These are phyloP conservation scores for Xiphophorus hellerii DNA, from an alignment of 2,113 vertebrate species.

Conservation along the genomic window DNA sequence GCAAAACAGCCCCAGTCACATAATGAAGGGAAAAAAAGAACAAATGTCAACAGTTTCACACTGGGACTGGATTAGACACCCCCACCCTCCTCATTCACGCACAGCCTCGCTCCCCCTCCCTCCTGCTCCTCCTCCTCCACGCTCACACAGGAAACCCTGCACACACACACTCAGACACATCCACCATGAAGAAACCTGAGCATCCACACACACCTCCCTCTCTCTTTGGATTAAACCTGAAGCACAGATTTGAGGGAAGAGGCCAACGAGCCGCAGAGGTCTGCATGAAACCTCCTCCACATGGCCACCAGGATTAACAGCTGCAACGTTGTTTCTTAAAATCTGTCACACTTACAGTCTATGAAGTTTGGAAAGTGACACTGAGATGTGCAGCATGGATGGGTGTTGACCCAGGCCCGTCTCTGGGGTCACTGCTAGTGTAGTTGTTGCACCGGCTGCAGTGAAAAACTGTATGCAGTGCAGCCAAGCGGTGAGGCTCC, in stretches of 20 bases:
- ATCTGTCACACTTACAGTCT: conserved; percentile 27
- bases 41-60: conserved; percentile 99
- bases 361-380: conserved; percentile 9
- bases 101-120: conserved; percentile 30
- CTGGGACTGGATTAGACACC: conserved; percentile 98
- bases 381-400: background rate
- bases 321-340: conserved; percentile 15
- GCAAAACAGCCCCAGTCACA: conserved; percentile 99
- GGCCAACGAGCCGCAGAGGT: conserved; percentile 81
- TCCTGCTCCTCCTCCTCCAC: conserved; percentile 20
- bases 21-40: conserved; percentile 98
- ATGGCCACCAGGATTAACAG: conserved; percentile 19
- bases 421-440: background rate
- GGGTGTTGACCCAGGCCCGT: conserved; percentile 27
- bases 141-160: conserved; percentile 20
- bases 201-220: conserved; percentile 63
- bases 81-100: conserved; percentile 73
- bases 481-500: conserved; percentile 45
- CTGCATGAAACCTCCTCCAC: conserved; percentile 32
- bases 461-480: conserved; percentile 9
- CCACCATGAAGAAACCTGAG: conserved; percentile 36
- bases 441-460: background rate
- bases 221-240: conserved; percentile 89
- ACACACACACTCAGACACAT: conserved; percentile 34
- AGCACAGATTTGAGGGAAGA: conserved; percentile 79